Conservation (phyloP, 2,797 vertebrate species). For the Acanthis flammea region DNA sequence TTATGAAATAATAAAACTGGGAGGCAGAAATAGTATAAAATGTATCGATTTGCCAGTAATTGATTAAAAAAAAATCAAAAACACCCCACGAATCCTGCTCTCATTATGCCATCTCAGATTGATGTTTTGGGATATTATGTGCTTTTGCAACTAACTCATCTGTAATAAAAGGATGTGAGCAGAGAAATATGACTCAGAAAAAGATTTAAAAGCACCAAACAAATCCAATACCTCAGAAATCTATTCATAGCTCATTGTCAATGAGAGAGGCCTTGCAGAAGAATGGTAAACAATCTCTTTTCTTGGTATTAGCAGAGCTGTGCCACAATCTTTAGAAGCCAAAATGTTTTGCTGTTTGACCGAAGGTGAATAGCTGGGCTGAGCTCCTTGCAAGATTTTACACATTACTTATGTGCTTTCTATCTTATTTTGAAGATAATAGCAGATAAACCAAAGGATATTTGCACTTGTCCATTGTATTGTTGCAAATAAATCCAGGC, state of each 20-base stretch:
- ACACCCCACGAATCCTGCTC: slow-evolving; percentile 7
- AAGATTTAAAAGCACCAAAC: slow-evolving; percentile 12
- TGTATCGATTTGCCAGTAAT: slow-evolving; percentile 51
- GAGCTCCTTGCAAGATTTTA: background rate
- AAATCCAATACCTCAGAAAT: background rate
- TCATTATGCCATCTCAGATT: slow-evolving; percentile 53
- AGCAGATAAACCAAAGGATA: background rate
- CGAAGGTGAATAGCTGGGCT: background rate
- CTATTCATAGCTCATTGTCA: background rate
- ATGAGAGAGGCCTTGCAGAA: background rate
- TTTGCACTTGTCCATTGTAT: background rate
- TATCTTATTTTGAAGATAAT: background rate
- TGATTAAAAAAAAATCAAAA: background rate
- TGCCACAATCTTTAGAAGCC: background rate
- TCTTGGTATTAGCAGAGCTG: background rate
- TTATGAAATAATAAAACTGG: slow-evolving; percentile 32
- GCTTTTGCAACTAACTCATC: slow-evolving; percentile 50
- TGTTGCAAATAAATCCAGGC: background rate
- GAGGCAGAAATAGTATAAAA: slow-evolving; percentile 21
- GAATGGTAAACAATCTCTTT: background rate
- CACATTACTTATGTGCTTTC: background rate
- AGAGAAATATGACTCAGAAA: background rate
- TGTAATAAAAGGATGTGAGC: background rate
- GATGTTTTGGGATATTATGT: slow-evolving; percentile 46
- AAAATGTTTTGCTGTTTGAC: background rate